Conservation (phyloP, 2,797 vertebrate genomes). For the Balearica regulorum region DNA sequence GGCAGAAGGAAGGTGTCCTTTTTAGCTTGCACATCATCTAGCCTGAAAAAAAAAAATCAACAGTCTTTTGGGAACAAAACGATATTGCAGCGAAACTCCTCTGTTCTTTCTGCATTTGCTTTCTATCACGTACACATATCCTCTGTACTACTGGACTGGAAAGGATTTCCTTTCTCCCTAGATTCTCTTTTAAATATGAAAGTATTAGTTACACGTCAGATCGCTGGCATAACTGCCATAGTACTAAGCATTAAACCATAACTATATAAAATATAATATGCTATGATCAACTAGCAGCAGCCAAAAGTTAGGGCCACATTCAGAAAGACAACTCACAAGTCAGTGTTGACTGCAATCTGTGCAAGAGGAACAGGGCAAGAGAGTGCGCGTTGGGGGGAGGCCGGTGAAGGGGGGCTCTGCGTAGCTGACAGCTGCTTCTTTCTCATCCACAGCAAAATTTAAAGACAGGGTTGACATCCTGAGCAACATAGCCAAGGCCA, state of each 20-base stretch:
- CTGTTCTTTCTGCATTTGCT: background rate
- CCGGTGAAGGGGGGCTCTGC: background rate
- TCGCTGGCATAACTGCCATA: background rate
- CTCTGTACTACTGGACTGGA: background rate
- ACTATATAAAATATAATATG: background rate
- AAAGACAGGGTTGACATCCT: constrained; percentile 85
- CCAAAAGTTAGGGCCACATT: background rate
- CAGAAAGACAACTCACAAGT: background rate
- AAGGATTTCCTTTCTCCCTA: background rate
- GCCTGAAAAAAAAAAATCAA: background rate
- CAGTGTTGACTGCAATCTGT: background rate
- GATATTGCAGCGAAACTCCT: background rate
- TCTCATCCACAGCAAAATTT: constrained; percentile 83
- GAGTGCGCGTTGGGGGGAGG: accelerated
- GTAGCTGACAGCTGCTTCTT: background rate
- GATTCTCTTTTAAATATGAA: background rate
- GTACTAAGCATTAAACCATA: background rate
- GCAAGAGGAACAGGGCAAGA: background rate
- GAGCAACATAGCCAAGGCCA: constrained; percentile 80
- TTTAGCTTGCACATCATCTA: background rate
- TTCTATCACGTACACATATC: background rate
- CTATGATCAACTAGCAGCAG: background rate
- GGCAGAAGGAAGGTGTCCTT: background rate
- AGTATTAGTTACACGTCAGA: background rate
- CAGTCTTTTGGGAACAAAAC: background rate